Conservation (phyloP, 1,140 invertebrate genomes). For the Metopolophium dirhodum region DNA sequence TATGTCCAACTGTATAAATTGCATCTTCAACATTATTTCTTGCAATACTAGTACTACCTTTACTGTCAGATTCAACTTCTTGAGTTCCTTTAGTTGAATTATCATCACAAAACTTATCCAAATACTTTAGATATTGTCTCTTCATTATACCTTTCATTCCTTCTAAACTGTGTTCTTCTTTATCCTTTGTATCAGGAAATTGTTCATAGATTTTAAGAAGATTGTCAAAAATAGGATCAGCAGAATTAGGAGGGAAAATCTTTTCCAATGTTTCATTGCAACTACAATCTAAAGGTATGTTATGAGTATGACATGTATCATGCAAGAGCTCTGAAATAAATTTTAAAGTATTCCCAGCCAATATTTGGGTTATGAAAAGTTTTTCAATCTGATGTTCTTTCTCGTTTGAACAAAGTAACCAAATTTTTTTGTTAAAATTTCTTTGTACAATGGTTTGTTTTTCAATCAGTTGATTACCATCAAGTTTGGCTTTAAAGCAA, state of each 20-base stretch:
- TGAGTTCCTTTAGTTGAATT: background rate
- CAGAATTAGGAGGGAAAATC: background rate
- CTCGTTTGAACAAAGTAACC: slow-evolving; percentile 87
- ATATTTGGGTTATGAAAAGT: slow-evolving; percentile 93
- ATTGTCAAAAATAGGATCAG: background rate
- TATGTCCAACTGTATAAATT: background rate
- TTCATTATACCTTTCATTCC: background rate
- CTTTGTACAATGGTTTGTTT: background rate
- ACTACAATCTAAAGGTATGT: slow-evolving; percentile 80
- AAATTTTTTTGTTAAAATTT: slow-evolving; percentile 71
- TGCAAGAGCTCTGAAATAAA: slow-evolving; percentile 80
- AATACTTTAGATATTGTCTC: background rate
- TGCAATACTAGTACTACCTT: background rate
- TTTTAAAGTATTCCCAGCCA: slow-evolving; percentile 83
- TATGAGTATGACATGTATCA: slow-evolving; percentile 77
- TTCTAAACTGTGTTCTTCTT: background rate
- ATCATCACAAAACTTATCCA: background rate
- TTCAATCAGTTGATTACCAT: background rate
- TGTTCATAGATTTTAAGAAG: background rate
- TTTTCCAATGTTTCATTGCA: slow-evolving; percentile 65
- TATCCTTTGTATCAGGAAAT: background rate
- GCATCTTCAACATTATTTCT: background rate
- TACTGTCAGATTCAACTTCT: background rate
- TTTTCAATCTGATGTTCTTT: slow-evolving; percentile 82
- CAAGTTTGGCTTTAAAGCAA: slow-evolving; percentile 75